Conservation (phyloP, 2,113 vertebrate species). For the Oryzias curvinotus region DNA sequence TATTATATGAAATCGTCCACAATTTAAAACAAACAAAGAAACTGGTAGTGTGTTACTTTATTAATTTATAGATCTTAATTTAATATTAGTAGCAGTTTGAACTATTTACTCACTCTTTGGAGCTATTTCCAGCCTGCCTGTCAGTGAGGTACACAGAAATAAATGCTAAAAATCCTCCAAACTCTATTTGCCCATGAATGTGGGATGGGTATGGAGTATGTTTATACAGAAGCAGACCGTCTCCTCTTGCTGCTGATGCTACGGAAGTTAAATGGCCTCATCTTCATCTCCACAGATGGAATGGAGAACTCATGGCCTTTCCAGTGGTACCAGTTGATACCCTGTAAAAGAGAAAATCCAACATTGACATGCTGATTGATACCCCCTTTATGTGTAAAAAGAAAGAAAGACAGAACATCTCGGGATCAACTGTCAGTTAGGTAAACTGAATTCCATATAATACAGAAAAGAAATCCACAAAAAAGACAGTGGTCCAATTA, state of each 20-base stretch:
- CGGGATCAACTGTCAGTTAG: slow-evolving; percentile 4
- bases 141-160: slow-evolving; percentile 25
- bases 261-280: slow-evolving; percentile 89
- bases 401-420: too few species aligned
- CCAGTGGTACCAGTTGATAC: slow-evolving; percentile 99
- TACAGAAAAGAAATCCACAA: too few species aligned
- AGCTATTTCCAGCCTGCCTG: slow-evolving; percentile 22
- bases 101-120: slow-evolving; percentile 8
- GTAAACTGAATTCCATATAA: too few species aligned
- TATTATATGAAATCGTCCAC: slow-evolving; percentile 8
- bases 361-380: slow-evolving; percentile 6
- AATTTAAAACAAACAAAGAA: slow-evolving; percentile 10
- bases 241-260: slow-evolving; percentile 85
- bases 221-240: slow-evolving; percentile 84
- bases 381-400: neutral
- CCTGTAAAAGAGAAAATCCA: slow-evolving; percentile 70
- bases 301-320: slow-evolving; percentile 99
- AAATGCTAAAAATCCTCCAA: slow-evolving; percentile 34
- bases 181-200: slow-evolving; percentile 42
- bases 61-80: slow-evolving; percentile 37
- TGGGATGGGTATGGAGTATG: slow-evolving; percentile 7
- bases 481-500: slow-evolving; percentile 18
- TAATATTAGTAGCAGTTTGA: slow-evolving; percentile 49
- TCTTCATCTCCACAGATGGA: slow-evolving; percentile 99
- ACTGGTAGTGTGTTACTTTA: slow-evolving; percentile 28